Evolutionary conservation across 1,140 invertebrate genomes (phyloP).

Genomic region (Centruroides sculpturatus): DNA sequence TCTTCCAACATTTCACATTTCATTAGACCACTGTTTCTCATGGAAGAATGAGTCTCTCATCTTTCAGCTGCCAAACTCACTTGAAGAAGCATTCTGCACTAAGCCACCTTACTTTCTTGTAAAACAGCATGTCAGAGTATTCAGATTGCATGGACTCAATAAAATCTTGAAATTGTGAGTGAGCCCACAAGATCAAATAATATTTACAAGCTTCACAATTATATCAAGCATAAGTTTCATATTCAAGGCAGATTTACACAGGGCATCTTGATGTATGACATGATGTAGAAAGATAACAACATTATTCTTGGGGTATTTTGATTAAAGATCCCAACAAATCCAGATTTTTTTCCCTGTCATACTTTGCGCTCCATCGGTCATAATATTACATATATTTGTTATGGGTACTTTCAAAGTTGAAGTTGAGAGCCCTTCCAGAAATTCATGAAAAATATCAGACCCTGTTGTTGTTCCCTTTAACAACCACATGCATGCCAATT

Average conservation of each 20-base stretch:
- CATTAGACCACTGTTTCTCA: constrained; percentile 3
- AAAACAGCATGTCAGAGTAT: not conserved
- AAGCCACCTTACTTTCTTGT: constrained; percentile 1
- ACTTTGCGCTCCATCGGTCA: not conserved
- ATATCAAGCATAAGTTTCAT: constrained; percentile 5
- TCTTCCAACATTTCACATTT: constrained; percentile 1
- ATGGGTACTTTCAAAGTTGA: not conserved
- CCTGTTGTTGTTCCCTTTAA: constrained; percentile 4
- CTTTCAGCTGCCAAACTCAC: not conserved
- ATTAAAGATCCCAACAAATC: constrained; percentile 6
- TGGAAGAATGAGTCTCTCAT: not conserved
- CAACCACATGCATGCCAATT: constrained; percentile 1
- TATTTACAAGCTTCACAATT: constrained; percentile 2
- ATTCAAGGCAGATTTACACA: constrained; percentile 13
- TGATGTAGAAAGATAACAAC: constrained; percentile 5
- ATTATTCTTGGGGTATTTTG: constrained; percentile 3
- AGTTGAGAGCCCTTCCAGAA: constrained; percentile 4
- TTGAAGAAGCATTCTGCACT: not conserved
- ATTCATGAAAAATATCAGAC: constrained; percentile 3
- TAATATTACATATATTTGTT: constrained; percentile 6
- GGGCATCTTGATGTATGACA: constrained; percentile 7
- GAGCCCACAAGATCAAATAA: constrained; percentile 1
- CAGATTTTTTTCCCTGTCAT: constrained; percentile 5
- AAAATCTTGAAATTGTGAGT: not conserved
- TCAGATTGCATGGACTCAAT: not conserved